phyloP scores from a whole-genome alignment of 2,797 vertebrate species.

The Amphiprion clarkii region DNA sequence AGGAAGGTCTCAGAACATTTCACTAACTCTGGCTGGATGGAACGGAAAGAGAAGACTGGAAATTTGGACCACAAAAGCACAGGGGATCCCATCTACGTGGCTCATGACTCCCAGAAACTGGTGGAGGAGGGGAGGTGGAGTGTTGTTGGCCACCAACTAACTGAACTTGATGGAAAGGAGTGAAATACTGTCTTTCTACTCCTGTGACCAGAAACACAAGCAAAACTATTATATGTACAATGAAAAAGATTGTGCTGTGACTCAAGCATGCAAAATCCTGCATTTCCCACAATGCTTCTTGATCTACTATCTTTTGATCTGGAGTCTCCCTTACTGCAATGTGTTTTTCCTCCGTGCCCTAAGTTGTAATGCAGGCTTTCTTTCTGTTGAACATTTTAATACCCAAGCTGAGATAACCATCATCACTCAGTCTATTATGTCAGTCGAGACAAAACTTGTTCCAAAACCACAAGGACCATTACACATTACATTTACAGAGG shows the following conservation, averaged over 20 bases:
- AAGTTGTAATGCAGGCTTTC: background rate
- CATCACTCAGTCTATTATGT: slow-evolving; percentile 1
- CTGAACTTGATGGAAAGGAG: slow-evolving; percentile 41
- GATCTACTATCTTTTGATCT: background rate
- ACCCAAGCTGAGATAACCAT: background rate
- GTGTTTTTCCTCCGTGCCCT: background rate
- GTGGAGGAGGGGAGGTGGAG: slow-evolving; percentile 35
- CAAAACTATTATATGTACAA: slow-evolving; percentile 12
- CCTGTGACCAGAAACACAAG: slow-evolving; percentile 25
- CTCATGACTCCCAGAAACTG: slow-evolving; percentile 53
- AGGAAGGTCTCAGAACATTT: slow-evolving; percentile 33
- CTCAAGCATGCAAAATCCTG: slow-evolving; percentile 5
- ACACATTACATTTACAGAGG: background rate
- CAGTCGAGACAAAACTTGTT: background rate
- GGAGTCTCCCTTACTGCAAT: background rate
- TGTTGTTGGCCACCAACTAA: slow-evolving; percentile 19
- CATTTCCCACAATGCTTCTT: slow-evolving; percentile 4
- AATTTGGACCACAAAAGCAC: slow-evolving; percentile 59
- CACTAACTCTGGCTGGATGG: slow-evolving; percentile 36
- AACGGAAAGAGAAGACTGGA: slow-evolving; percentile 53
- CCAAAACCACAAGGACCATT: slow-evolving; percentile 9
- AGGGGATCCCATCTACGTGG: slow-evolving; percentile 82
- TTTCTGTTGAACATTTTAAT: background rate
- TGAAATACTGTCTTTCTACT: slow-evolving; percentile 30
- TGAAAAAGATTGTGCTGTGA: slow-evolving; percentile 11